Conservation (phyloP, 2,888 invertebrate genomes). For the Caenorhabditis angaria region DNA sequence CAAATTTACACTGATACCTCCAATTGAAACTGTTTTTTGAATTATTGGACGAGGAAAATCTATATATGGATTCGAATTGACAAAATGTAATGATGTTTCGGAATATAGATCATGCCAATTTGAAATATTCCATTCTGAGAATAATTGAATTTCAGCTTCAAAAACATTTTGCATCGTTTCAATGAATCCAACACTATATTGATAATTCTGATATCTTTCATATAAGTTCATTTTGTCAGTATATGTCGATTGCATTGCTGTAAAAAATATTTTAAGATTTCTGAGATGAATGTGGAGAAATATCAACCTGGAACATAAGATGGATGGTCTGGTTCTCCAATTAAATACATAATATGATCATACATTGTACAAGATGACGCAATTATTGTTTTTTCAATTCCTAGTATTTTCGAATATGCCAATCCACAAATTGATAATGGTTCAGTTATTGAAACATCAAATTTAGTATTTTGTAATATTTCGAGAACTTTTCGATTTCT, state of each 20-base stretch:
- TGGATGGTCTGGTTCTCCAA: slow-evolving; percentile 3
- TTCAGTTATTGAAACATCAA: slow-evolving; percentile 9
- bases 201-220: too few relatives aligned
- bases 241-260: too few relatives aligned
- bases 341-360: not conserved
- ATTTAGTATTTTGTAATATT: not conserved
- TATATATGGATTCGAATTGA: slow-evolving; percentile 24
- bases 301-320: slow-evolving; percentile 11
- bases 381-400: slow-evolving; percentile 8
- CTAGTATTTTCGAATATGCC: slow-evolving; percentile 4
- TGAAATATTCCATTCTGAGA: not conserved
- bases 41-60: slow-evolving; percentile 40
- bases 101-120: not conserved
- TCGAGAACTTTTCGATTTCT: not conserved
- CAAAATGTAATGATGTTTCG: slow-evolving; percentile 5
- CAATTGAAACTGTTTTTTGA: slow-evolving; percentile 9
- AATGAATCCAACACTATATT: not conserved
- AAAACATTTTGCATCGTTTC: not conserved
- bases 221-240: too few relatives aligned
- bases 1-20: slow-evolving; percentile 27
- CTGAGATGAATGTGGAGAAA: too few relatives aligned
- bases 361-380: not conserved
- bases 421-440: slow-evolving; percentile 8
- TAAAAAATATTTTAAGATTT: too few relatives aligned
- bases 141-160: not conserved